These are phyloP conservation scores for Myripristis jacobus DNA, from an alignment of 2,797 vertebrate species.

Conservation along the genomic window DNA sequence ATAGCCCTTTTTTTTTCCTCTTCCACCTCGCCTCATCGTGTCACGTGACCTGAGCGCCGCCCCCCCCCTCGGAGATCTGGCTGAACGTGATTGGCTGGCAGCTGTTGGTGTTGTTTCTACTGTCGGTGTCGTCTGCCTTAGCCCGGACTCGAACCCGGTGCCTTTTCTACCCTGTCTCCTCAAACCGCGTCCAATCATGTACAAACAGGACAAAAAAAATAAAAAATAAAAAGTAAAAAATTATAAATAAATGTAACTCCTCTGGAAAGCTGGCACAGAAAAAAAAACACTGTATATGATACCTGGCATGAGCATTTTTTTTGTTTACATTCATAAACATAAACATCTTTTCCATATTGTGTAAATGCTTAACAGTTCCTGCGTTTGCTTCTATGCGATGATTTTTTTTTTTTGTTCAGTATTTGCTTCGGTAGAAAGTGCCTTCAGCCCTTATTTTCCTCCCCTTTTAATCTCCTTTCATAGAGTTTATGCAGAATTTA, in stretches of 20 bases:
- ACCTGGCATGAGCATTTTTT: conserved; percentile 51
- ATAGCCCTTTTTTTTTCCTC: conserved; percentile 7
- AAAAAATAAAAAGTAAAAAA: conserved; percentile 43
- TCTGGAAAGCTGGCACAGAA: conserved; percentile 43
- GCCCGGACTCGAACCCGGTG: conserved; percentile 47
- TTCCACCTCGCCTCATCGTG: conserved; percentile 25
- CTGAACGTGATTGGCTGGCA: conserved; percentile 71
- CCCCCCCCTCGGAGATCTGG: conserved; percentile 16
- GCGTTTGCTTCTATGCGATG: conserved; percentile 59
- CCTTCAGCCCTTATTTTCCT: conserved; percentile 85
- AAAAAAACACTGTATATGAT: conserved; percentile 51
- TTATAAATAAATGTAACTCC: conserved; percentile 42
- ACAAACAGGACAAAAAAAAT: no score
- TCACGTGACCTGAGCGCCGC: conserved; percentile 27
- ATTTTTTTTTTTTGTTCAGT: conserved; percentile 78
- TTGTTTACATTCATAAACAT: conserved; percentile 70
- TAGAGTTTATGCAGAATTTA: conserved; percentile 67
- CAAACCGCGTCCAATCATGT: not conserved
- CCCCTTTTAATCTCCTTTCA: conserved; percentile 43
- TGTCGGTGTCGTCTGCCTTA: conserved; percentile 68
- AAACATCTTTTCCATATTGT: conserved; percentile 45
- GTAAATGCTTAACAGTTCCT: conserved; percentile 32
- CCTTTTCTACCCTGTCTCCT: conserved; percentile 68
- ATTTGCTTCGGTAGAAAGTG: conserved; percentile 89
- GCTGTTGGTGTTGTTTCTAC: conserved; percentile 65